Conservation (phyloP, 2,113 vertebrate genomes). For the Chaenogobius annularis region DNA sequence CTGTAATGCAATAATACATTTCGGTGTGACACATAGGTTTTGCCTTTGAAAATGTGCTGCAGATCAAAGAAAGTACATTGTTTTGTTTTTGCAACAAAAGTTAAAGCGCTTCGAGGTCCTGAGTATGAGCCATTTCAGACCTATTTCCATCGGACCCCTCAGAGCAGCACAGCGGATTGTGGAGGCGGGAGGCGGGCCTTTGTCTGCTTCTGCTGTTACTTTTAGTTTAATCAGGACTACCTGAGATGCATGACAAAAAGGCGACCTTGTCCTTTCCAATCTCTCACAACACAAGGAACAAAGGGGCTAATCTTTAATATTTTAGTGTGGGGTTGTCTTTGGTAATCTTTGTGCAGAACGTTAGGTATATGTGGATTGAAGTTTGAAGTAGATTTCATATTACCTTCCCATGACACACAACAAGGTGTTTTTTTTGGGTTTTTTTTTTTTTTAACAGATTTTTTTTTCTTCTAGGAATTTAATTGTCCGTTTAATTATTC, state of each 20-base stretch:
- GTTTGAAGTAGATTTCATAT: neutral
- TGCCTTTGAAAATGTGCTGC: constrained; percentile 53
- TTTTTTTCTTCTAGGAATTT: no score
- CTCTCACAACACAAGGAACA: constrained; percentile 30
- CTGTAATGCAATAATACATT: constrained; percentile 49
- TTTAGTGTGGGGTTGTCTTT: constrained; percentile 31
- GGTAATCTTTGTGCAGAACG: neutral
- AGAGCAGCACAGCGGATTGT: constrained; percentile 32
- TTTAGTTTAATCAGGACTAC: constrained; percentile 49
- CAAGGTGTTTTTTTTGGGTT: no score
- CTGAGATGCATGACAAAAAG: constrained; percentile 21
- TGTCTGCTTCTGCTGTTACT: constrained; percentile 38
- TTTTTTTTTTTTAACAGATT: no score
- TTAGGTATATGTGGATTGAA: constrained; percentile 9
- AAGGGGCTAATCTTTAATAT: constrained; percentile 51
- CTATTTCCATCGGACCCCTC: constrained; percentile 48
- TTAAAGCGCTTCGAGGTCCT: constrained; percentile 49
- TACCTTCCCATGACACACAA: neutral
- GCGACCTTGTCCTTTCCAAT: constrained; percentile 39
- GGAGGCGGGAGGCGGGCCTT: constrained; percentile 37
- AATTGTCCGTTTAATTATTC: no score
- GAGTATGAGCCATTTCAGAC: constrained; percentile 58
- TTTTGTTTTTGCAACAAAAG: constrained; percentile 52
- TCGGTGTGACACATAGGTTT: constrained; percentile 49
- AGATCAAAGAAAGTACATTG: constrained; percentile 62